These are phyloP conservation scores for Rhinophrynus dorsalis DNA, from an alignment of 2,797 vertebrate genomes.

Conservation along the genomic window DNA sequence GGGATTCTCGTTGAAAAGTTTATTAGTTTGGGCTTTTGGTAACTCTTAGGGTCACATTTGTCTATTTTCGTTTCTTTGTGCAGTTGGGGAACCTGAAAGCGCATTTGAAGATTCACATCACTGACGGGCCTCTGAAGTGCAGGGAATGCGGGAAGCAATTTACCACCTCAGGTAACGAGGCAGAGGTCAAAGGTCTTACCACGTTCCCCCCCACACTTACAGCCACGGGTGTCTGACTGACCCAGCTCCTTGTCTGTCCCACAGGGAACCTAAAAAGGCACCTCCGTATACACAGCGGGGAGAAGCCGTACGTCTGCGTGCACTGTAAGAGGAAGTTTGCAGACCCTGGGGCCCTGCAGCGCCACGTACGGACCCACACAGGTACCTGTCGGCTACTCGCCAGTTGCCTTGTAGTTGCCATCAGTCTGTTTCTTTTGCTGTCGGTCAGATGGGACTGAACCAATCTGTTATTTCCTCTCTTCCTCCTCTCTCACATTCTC, in stretches of 20 bases:
- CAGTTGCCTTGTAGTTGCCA: background rate
- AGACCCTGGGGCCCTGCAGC: constrained; percentile 91
- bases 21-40: too few relatives aligned
- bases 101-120: constrained; percentile 92
- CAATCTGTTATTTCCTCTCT: too few relatives aligned
- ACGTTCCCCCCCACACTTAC: background rate
- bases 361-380: constrained; percentile 95
- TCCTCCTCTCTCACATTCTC: background rate
- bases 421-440: background rate
- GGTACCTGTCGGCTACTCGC: constrained; percentile 77
- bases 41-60: too few relatives aligned
- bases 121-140: constrained; percentile 93
- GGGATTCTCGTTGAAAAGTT: too few relatives aligned
- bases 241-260: too few relatives aligned
- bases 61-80: too few relatives aligned
- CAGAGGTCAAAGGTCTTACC: background rate
- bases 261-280: constrained; percentile 95
- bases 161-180: constrained; percentile 88
- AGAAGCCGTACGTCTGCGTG: constrained; percentile 91
- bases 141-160: constrained; percentile 97
- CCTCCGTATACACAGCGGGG: constrained; percentile 93
- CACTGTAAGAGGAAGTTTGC: constrained; percentile 96
- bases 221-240: too few relatives aligned
- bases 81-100: constrained; percentile 94
- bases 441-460: too few relatives aligned